phyloP scores from a whole-genome alignment of 2,113 vertebrate species.

The Machaerirhynchus nigripectus region DNA sequence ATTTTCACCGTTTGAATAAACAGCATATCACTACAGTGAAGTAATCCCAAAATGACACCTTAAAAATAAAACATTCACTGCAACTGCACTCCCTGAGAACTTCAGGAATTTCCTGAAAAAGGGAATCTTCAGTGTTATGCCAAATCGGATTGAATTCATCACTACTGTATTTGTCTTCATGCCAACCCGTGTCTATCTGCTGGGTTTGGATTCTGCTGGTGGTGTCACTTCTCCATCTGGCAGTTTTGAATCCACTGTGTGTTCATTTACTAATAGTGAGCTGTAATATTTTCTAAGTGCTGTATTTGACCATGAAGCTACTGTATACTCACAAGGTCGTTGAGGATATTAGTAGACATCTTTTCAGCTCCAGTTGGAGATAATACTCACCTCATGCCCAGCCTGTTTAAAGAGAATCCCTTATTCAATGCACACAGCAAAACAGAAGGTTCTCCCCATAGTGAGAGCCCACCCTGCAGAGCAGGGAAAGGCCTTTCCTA shows the following conservation, averaged over 20 bases:
- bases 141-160: neutral
- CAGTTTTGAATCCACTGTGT: neutral
- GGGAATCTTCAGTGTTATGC: neutral
- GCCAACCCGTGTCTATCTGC: neutral
- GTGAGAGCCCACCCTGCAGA: neutral
- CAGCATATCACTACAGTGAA: slow-evolving; percentile 25
- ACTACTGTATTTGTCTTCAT: neutral
- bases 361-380: neutral
- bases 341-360: neutral
- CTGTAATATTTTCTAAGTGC: neutral
- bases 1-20: slow-evolving; percentile 25
- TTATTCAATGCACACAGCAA: neutral
- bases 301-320: neutral
- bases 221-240: neutral
- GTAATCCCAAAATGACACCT: slow-evolving; percentile 32
- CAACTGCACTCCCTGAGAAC: neutral
- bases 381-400: neutral
- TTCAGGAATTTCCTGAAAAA: neutral
- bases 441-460: neutral
- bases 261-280: neutral
- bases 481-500: neutral
- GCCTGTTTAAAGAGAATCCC: neutral
- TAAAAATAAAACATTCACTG: slow-evolving; percentile 14
- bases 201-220: neutral
- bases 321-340: neutral